Base-by-base conservation (phyloP, 2,888 invertebrate genomes). In the Agelastica alni region DNA sequence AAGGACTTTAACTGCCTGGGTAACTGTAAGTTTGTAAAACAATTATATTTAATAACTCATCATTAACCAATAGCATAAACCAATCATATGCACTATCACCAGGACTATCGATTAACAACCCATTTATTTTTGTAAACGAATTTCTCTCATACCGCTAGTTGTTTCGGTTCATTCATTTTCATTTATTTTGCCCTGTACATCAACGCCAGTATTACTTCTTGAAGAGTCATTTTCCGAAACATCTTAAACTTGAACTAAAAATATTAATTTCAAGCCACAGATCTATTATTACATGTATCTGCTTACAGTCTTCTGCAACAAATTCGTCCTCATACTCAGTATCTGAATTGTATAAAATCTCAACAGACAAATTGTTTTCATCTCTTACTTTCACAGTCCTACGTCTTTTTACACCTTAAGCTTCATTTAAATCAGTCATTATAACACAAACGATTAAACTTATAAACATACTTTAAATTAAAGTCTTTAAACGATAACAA, bases 361-460 rank as follows among this genome's bases (percentile, higher is more conserved):
- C 4, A n/a, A n/a, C n/a, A n/a, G n/a, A n/a, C n/a, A n/a, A n/a
- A n/a, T n/a, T n/a, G n/a, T n/a, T n/a, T n/a, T n/a, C n/a, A n/a
- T n/a, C n/a, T n/a, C n/a, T n/a, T n/a, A n/a, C n/a, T n/a, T n/a
- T n/a, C n/a, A n/a, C n/a, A n/a, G n/a, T n/a, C 22, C 4, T 22
- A 22, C 22, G 22, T 22, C 22, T 22, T 22, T 30, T 30, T 5
- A 30, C n/a, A n/a, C 30, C 30, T 30, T 4, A 9, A 30, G 30
- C 30, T 30, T 30, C n/a, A 30, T 30, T 30, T 30, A 30, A 30
- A 30, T 30, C 30, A n/a, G 30, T n/a, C 30, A 30, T 30, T 30
- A 30, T n/a, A 7, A 7, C n/a, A 30, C 30, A 30, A 30, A 30
- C n/a, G n/a, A 30, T 30, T 30, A 9, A 30, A 30, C n/a, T 30